phyloP scores from a whole-genome alignment of 2,888 invertebrate genomes.

The Blomia tropicalis region DNA sequence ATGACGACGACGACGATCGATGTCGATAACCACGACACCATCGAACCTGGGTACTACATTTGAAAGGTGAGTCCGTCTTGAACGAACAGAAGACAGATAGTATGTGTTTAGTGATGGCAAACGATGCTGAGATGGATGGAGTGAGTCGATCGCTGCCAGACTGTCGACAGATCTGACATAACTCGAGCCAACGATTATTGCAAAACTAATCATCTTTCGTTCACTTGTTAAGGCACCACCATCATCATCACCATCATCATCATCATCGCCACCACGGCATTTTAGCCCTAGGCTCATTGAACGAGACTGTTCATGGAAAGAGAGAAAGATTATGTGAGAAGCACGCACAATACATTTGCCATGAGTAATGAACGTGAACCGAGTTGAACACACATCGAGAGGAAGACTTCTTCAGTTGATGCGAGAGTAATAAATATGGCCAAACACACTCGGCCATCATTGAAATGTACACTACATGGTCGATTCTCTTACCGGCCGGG shows the following conservation, averaged over 20 bases:
- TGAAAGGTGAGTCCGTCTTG: too few relatives aligned
- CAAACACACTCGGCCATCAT: not conserved
- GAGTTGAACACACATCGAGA: too few relatives aligned
- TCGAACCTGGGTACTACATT: too few relatives aligned
- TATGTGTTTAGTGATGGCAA: not conserved
- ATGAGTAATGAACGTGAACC: slow-evolving; percentile 6
- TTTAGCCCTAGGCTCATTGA: slow-evolving; percentile 7
- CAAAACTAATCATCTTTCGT: slow-evolving; percentile 13
- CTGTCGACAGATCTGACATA: slow-evolving; percentile 4
- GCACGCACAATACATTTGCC: slow-evolving; percentile 14
- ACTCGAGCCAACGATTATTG: slow-evolving; percentile 14
- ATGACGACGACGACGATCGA: not conserved
- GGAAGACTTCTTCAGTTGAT: slow-evolving; percentile 6
- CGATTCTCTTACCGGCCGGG: too few relatives aligned
- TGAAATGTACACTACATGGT: slow-evolving; percentile 6
- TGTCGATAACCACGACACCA: too few relatives aligned
- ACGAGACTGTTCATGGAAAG: not conserved
- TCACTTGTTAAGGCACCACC: slow-evolving; percentile 10
- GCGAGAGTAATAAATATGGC: slow-evolving; percentile 9
- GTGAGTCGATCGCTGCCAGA: not conserved
- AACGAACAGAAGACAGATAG: too few relatives aligned
- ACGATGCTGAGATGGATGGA: not conserved
- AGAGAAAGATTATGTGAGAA: slow-evolving; percentile 11
- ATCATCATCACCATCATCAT: not conserved
- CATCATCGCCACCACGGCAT: too few relatives aligned